Percentiles rank a stretch among this genome's conserved stretches.
Evolutionary conservation across 2,113 vertebrate genomes (phyloP).

Genomic region (Noctilio leporinus): DNA sequence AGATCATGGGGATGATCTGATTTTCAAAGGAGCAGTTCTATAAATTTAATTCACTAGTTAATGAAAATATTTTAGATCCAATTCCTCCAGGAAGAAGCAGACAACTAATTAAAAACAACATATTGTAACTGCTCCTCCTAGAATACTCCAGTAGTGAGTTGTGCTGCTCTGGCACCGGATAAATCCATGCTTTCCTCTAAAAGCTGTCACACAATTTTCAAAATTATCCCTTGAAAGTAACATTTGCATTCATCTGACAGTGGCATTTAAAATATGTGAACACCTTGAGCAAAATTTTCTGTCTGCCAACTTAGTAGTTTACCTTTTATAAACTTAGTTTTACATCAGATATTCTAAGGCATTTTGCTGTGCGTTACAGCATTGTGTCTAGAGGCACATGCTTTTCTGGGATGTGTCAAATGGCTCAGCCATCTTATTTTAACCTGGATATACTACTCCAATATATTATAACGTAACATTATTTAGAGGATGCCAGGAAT

Average conservation of each 20-base stretch:
- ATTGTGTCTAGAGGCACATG: not conserved
- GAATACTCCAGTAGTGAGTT: not conserved
- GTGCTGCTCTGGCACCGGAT: not conserved
- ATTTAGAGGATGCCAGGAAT: not conserved
- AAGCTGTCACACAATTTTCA: slow-evolving; percentile 1
- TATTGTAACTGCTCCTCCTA: not conserved
- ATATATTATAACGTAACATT: not conserved
- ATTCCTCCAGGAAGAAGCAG: not conserved
- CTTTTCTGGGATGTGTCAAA: not conserved
- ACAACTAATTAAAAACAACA: not conserved
- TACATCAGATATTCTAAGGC: not conserved
- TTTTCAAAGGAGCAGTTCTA: not conserved
- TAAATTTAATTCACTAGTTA: not conserved
- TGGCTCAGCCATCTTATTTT: not conserved
- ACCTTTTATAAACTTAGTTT: slow-evolving; percentile 22
- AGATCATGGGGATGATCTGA: not conserved
- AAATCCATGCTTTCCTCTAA: slow-evolving; percentile 34
- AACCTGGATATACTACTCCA: not conserved
- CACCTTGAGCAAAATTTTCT: slow-evolving; percentile 27
- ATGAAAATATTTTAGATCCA: not conserved
- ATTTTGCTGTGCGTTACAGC: not conserved
- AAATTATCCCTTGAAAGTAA: slow-evolving; percentile 20
- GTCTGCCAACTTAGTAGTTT: not conserved
- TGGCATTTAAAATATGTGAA: slow-evolving; percentile 38
- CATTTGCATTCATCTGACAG: slow-evolving; percentile 7